These are phyloP conservation scores for Tachina fera DNA, from an alignment of 2,888 invertebrate species.

Conservation along the genomic window DNA sequence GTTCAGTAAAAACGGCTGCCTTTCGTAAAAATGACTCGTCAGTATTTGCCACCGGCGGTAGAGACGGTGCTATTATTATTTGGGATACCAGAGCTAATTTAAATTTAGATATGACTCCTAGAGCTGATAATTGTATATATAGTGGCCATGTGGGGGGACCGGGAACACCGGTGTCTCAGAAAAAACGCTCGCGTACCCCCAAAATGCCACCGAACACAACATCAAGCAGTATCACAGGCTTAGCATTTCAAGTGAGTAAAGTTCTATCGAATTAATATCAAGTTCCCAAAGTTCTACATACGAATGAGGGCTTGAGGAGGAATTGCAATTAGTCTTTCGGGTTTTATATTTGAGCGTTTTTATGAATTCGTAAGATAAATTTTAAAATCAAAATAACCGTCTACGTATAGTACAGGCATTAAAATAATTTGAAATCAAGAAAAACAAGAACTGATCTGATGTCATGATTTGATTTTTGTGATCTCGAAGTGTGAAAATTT, in stretches of 20 bases:
- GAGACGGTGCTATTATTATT: constrained; percentile 93
- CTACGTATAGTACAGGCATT: no score
- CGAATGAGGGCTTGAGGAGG: no score
- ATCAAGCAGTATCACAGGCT: constrained; percentile 91
- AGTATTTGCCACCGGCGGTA: constrained; percentile 93
- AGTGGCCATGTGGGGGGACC: constrained; percentile 82
- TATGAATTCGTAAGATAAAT: no score
- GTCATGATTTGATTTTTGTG: no score
- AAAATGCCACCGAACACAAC: constrained; percentile 83
- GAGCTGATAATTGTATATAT: constrained; percentile 89
- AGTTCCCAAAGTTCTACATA: no score
- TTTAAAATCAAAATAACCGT: no score
- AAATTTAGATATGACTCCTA: constrained; percentile 83
- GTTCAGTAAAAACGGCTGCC: constrained; percentile 92
- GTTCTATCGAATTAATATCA: background rate
- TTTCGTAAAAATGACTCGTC: constrained; percentile 88
- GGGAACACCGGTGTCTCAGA: constrained; percentile 84
- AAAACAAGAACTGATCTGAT: no score
- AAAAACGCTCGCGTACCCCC: constrained; percentile 82
- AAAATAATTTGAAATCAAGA: no score
- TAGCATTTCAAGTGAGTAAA: constrained; percentile 88
- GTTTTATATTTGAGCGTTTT: no score
- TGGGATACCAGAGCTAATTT: constrained; percentile 90
- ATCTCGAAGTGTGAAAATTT: no score
- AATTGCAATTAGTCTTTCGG: no score